Base-by-base conservation (phyloP, 2,797 vertebrate genomes). In the Sebastes diploproa region DNA sequence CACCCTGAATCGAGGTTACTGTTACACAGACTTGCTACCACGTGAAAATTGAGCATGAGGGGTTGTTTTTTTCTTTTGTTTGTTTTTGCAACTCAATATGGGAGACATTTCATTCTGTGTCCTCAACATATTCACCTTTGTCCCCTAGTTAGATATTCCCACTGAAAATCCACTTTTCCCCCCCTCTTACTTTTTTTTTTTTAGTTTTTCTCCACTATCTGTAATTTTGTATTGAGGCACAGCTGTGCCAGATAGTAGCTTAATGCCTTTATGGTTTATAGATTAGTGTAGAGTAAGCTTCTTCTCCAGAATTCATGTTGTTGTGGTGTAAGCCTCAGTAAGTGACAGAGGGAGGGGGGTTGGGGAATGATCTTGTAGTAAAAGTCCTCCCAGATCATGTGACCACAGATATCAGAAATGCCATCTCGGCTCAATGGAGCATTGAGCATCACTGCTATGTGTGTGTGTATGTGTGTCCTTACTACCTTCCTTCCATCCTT, bases 321-420 rank as follows among this genome's bases (percentile, higher is more conserved):
- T 93, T 89, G 84, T 92, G 85, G 86, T 87, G 80, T 92, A 91
- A 93, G 83, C 89, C 86, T 88, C 67, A 54, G 72, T 90, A 84
- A 90, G 88, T 91, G 92, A 89, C 88, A 87, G 78, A 32, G 86
- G 77, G 84, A 50, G 77, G 86, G 88, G 88, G 86, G 84, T 58
- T 67, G 87, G 84, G 86, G 82, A 81, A 86, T 88, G 88, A 90
- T 93, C 89, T 92, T 89, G 93, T 94, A 93, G 94, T 94, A 94
- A 93, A 94, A 94, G 92, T 92, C 80, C 89, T 91, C 87, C 60
- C 7, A 59, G 88, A 81, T 93, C 93, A 95, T 82, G 93, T 95
- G 95, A 94, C 90, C 83, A 89, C 70, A 86, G 89, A 88, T 92
- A 94, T 95, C 90, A 89, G 87, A 94, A 94, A 94, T 92, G 91